phyloP scores from a whole-genome alignment of 1,140 invertebrate species.

The Lepidurus apus region DNA sequence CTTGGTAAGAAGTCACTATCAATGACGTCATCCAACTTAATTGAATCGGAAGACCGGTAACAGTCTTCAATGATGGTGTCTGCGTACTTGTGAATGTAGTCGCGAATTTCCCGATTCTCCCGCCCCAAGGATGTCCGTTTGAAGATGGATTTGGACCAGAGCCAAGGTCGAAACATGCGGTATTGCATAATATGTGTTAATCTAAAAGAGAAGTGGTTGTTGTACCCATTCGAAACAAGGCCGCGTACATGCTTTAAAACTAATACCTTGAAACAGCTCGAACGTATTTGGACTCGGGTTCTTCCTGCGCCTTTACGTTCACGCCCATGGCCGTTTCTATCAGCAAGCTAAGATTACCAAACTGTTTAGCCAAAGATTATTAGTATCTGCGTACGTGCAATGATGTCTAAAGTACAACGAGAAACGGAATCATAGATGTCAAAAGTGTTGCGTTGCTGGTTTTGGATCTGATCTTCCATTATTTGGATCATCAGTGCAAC shows the following conservation, averaged over 20 bases:
- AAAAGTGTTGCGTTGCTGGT: constrained; percentile 42
- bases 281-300: constrained; percentile 66
- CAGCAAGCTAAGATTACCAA: not conserved
- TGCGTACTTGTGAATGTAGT: not conserved
- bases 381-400: constrained; percentile 63
- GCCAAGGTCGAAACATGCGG: not conserved
- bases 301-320: constrained; percentile 60
- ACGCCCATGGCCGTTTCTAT: constrained; percentile 76
- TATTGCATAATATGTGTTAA: not conserved
- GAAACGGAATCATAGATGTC: constrained; percentile 52
- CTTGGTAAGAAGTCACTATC: constrained; percentile 28
- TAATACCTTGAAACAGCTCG: constrained; percentile 52
- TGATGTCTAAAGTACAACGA: constrained; percentile 54
- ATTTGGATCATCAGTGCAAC: constrained; percentile 62
- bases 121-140: not conserved
- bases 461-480: constrained; percentile 66
- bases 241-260: too few species aligned
- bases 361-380: too few species aligned
- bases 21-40: not conserved
- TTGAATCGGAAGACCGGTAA: not conserved
- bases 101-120: not conserved
- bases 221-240: too few species aligned
- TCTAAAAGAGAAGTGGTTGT: not conserved
- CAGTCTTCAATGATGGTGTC: constrained; percentile 25
- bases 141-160: not conserved